Conservation (phyloP, 2,113 vertebrate species). For the Illadopsis cleaveri region DNA sequence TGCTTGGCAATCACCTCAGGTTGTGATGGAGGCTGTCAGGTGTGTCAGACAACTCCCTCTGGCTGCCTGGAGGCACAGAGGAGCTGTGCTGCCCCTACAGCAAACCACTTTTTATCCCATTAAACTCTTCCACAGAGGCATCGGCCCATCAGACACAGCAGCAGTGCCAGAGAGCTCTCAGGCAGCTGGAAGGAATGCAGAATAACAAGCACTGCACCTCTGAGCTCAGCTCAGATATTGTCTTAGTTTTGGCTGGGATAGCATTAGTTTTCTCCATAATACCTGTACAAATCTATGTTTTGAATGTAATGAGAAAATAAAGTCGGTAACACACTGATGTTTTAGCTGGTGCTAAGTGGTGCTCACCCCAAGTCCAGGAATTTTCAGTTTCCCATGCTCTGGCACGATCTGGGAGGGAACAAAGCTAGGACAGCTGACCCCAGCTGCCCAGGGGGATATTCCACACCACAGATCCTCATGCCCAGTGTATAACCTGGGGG, state of each 20-base stretch:
- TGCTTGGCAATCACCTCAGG: background rate
- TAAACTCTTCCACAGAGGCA: background rate
- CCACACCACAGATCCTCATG: background rate
- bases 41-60: background rate
- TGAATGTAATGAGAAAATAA: background rate
- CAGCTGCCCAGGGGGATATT: background rate
- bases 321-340: background rate
- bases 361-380: background rate
- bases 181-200: background rate
- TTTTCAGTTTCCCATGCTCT: background rate
- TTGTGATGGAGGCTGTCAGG: background rate
- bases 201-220: background rate
- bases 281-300: background rate
- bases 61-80: background rate
- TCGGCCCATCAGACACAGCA: background rate
- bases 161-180: background rate
- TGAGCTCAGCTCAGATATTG: background rate
- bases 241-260: background rate
- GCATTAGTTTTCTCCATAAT: background rate
- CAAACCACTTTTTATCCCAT: background rate
- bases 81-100: background rate
- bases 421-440: background rate
- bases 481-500: rapidly evolving
- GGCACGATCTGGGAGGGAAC: background rate
- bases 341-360: background rate